Base-by-base conservation (phyloP, 2,888 invertebrate genomes). In the Agriotes lineatus region DNA sequence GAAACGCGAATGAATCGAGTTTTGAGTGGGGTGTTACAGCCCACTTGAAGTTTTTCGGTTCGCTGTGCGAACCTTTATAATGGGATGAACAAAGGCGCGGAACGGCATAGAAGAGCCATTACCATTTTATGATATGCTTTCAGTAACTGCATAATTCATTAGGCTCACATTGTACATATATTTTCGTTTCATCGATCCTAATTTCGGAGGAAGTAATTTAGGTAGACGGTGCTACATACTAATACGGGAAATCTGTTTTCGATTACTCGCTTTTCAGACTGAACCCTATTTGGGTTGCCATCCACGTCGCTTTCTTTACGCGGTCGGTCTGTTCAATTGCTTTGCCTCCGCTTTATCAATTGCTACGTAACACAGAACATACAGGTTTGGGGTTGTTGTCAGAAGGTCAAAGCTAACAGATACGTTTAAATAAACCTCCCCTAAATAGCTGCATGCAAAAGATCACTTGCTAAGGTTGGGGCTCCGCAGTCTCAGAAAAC, bases 101-200 rank as follows among this genome's bases (percentile, higher is more conserved):
- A 48, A 5, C n/a, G 12, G 14, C 20, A 10, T 22, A 48, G 20
- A 48, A 48, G 22, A 48, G 48, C 22, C 48, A 48, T 48, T 22
- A 48, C 48, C 48, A 48, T 48, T 48, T 48, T 48, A 48, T 25
- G 48, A 48, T 48, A 48, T 48, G 48, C 48, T 48, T 48, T 48
- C 48, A 48, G 22, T 19, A 48, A 48, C 48, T 48, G 48, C 48
- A 48, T 48, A 48, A 48, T 48, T 48, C 48, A 48, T 48, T 48
- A 48, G 48, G 22, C 19, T 48, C 22, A 10, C 48, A 48, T 48
- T 48, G 48, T 48, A 22, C 12, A 22, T n/a, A 48, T 48, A 48
- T 48, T 48, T 48, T 48, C 22, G 22, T 12, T 25, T 48, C 14
- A 48, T 48, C 48, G 48, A 48, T 22, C 22, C 12, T 1, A n/a